Percentiles rank a stretch among this genome's conserved stretches.
Evolutionary conservation across 2,888 invertebrate genomes (phyloP).

Genomic region (Agrotis ipsilon): DNA sequence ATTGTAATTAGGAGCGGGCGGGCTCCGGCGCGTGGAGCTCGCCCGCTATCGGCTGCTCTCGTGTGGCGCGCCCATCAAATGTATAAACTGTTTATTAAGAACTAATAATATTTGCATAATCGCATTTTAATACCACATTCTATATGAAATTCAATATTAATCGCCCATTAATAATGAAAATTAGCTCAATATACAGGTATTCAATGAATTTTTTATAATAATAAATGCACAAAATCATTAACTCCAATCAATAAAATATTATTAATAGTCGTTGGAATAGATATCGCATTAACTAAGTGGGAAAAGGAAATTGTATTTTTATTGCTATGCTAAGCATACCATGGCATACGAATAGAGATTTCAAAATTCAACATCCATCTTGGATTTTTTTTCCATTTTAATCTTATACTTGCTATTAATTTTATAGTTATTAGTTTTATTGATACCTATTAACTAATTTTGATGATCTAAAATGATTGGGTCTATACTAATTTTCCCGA

Average conservation of each 20-base stretch:
- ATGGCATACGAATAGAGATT: conserved; percentile 69
- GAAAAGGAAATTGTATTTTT: conserved; percentile 77
- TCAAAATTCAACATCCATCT: conserved; percentile 63
- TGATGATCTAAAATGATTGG: conserved; percentile 39
- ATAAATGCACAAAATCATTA: conserved; percentile 81
- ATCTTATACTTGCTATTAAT: conserved; percentile 60
- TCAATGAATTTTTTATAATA: conserved; percentile 78
- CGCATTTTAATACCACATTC: conserved; percentile 83
- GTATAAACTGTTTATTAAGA: conserved; percentile 88
- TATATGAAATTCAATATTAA: conserved; percentile 88
- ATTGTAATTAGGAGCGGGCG: conserved; percentile 84
- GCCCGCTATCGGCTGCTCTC: conserved; percentile 58
- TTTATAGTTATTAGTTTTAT: conserved; percentile 65
- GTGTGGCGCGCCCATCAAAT: conserved; percentile 85
- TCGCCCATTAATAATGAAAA: conserved; percentile 86
- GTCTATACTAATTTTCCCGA: conserved; percentile 14
- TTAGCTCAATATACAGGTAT: conserved; percentile 83
- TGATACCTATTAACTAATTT: conserved; percentile 58
- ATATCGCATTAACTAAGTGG: conserved; percentile 75
- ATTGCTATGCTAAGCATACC: conserved; percentile 65
- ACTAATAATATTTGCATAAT: conserved; percentile 90
- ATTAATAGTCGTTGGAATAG: conserved; percentile 73
- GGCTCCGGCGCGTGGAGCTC: conserved; percentile 36
- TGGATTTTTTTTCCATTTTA: conserved; percentile 55
- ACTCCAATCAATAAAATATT: conserved; percentile 81